These are phyloP conservation scores for Trichogramma dendrolimi DNA, from an alignment of 2,888 invertebrate species.

Conservation along the genomic window DNA sequence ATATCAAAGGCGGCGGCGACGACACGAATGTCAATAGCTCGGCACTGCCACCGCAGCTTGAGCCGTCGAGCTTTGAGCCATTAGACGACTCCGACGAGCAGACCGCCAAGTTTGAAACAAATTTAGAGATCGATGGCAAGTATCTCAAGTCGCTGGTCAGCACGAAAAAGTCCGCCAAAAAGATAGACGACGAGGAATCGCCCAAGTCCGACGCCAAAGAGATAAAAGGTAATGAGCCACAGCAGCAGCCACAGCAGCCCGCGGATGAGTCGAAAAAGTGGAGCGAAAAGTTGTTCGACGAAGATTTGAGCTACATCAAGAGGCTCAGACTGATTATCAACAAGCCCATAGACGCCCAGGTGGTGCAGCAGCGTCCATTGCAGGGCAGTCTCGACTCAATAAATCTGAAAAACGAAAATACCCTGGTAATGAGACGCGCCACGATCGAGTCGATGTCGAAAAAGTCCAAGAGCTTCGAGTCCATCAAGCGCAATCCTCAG, in stretches of 20 bases:
- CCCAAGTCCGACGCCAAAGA: slow-evolving; percentile 18
- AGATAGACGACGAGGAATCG: slow-evolving; percentile 29
- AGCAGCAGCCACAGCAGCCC: slow-evolving; percentile 15
- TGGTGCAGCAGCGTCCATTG: slow-evolving; percentile 27
- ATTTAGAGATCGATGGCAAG: slow-evolving; percentile 46
- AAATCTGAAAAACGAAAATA: slow-evolving; percentile 32
- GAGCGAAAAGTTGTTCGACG: slow-evolving; percentile 21
- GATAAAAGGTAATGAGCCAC: background rate
- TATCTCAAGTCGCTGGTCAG: slow-evolving; percentile 46
- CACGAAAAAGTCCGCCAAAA: slow-evolving; percentile 44
- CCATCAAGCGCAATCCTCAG: slow-evolving; percentile 39
- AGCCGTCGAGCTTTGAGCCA: slow-evolving; percentile 1
- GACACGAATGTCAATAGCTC: background rate
- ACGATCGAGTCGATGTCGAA: slow-evolving; percentile 39
- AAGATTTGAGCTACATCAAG: slow-evolving; percentile 27
- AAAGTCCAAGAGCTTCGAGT: slow-evolving; percentile 49
- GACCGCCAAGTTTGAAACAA: slow-evolving; percentile 26
- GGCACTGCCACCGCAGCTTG: background rate
- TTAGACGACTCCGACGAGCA: slow-evolving; percentile 18
- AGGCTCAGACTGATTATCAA: slow-evolving; percentile 25
- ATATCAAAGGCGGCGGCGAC: slow-evolving; percentile 1
- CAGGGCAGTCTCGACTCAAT: slow-evolving; percentile 43
- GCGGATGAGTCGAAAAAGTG: slow-evolving; percentile 19
- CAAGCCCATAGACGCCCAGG: slow-evolving; percentile 2
- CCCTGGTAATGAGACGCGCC: slow-evolving; percentile 2